Evolutionary conservation across 2,113 vertebrate species (phyloP).

Genomic region (Spea multiplicata): DNA sequence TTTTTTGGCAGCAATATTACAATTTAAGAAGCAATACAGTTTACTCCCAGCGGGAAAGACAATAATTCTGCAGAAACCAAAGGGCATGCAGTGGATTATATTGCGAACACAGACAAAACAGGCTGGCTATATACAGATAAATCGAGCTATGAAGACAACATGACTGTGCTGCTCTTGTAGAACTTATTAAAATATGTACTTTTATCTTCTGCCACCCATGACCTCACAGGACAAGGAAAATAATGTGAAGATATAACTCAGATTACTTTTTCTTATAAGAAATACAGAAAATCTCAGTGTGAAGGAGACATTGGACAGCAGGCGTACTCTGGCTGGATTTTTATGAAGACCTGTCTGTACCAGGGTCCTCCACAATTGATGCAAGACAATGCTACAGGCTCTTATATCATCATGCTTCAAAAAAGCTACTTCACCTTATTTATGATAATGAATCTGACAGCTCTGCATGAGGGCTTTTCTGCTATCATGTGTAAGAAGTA

Average conservation of each 20-base stretch:
- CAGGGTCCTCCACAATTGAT: no score
- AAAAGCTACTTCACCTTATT: no score
- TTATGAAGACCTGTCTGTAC: no score
- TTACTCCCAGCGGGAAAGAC: not conserved
- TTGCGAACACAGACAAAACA: not conserved
- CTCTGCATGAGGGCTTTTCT: no score
- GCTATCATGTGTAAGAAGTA: no score
- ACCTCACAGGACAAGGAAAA: not conserved
- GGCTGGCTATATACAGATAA: not conserved
- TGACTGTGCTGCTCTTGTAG: not conserved
- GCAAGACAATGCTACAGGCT: no score
- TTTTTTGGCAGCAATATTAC: not conserved
- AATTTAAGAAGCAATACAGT: constrained; percentile 1
- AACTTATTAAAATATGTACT: not conserved
- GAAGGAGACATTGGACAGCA: no score
- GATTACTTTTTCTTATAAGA: not conserved
- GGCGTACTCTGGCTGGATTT: no score
- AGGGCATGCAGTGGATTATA: not conserved
- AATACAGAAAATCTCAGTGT: no score
- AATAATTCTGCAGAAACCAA: constrained; percentile 10
- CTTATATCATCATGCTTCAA: no score
- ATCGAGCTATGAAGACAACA: not conserved
- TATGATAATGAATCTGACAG: no score
- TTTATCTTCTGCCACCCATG: not conserved
- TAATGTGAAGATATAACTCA: not conserved